Base-by-base conservation (phyloP, 2,797 vertebrate genomes). In the Sebastes wilsoni region DNA sequence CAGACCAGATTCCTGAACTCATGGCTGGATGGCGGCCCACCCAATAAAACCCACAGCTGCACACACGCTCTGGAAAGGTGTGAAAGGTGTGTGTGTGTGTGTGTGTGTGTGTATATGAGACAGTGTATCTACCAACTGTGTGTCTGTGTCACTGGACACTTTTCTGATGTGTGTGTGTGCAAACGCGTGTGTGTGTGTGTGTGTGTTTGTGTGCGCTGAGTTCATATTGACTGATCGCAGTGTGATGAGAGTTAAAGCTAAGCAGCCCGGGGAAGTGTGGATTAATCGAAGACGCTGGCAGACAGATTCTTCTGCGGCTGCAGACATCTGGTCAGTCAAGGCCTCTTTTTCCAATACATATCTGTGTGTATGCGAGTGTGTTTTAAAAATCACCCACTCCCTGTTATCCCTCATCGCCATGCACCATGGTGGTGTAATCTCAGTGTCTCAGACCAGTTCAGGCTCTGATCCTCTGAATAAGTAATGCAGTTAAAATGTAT, bases 1-100 rank as follows among this genome's bases (percentile, higher is more conserved):
- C 89, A 89, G 85, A 87, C 76, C 76, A 62, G 72, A 82, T 86
- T 89, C 87, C 88, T 82, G 74, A 89, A 92, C 86, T 91, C 88
- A 81, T 83, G 77, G 88, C 82, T 85, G 82, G 87, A 87, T 72
- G 80, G 28, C 28, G 27, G 79, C 80, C 86, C 83, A 85, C 83
- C 89, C 89, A 78, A 87, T 87, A 90, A 88, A 87, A 77, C 82
- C 86, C 77, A 67, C 88, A 67, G 86, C 73, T 78, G 72, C 66
- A 59, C 72, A 30, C 81, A 80, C 30, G 16, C 78, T 76, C 32
- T 3, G 11, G 38, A 77, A 82, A 92, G 82, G 84, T 87, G 82
- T 80, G 86, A 88, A 66, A n/a, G 36, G 36, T 32, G 27, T 81
- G 69, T 66, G 55, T 66, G 38, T 72, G n/a, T 38, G 25, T n/a